These are phyloP conservation scores for Sinelater perroti DNA, from an alignment of 2,888 invertebrate genomes.

Conservation along the genomic window DNA sequence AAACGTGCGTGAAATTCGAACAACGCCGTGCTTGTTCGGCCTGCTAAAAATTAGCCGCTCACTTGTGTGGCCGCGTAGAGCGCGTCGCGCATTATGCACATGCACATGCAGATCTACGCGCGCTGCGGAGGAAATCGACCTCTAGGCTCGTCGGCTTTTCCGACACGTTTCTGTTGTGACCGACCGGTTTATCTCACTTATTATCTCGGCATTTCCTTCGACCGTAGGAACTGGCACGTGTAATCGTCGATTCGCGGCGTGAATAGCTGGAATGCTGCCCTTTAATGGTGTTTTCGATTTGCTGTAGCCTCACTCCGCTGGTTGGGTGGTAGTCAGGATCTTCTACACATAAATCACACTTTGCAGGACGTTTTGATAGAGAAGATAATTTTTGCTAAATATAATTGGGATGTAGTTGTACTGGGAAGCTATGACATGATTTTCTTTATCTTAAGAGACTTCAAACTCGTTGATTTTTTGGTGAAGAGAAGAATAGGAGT, in stretches of 20 bases:
- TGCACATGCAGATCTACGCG: conserved; percentile 10
- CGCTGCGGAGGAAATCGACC: conserved; percentile 3
- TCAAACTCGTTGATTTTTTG: too few species aligned
- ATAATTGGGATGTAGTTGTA: too few species aligned
- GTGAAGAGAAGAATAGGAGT: too few species aligned
- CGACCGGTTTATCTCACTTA: conserved; percentile 16
- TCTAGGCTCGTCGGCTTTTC: conserved; percentile 8
- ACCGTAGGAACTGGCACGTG: neutral
- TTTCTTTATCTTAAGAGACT: too few species aligned
- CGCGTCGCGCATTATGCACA: too few species aligned
- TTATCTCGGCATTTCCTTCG: conserved; percentile 13
- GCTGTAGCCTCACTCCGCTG: neutral
- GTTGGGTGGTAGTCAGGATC: too few species aligned
- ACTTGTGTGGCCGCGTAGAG: conserved; percentile 20
- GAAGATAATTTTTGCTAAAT: too few species aligned
- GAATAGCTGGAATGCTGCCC: neutral
- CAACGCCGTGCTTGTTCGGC: conserved; percentile 42
- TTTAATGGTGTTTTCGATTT: neutral
- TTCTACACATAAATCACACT: too few species aligned
- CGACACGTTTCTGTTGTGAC: conserved; percentile 12
- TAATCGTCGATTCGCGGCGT: conserved; percentile 9
- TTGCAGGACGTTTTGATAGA: too few species aligned
- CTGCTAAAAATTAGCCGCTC: conserved; percentile 28
- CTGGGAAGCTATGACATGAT: too few species aligned
- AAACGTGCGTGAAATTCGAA: conserved; percentile 45